Base-by-base conservation (phyloP, 2,797 vertebrate genomes). In the Cossypha dichroa region DNA sequence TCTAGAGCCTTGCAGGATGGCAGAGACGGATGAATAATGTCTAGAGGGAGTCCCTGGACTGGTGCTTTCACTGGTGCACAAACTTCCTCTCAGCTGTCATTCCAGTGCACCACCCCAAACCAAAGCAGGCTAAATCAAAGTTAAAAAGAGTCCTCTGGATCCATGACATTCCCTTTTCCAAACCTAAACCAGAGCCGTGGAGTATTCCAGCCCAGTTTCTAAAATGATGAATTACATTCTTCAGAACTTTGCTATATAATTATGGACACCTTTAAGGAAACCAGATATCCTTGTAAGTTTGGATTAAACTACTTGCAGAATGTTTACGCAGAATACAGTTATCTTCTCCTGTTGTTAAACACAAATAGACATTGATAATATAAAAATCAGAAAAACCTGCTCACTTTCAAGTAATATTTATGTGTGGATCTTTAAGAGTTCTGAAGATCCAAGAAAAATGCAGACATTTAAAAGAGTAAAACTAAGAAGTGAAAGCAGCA, bases 221-320 rank as follows among this genome's bases (percentile, higher is more conserved):
- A 72, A 90, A 83, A 93, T 62, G 41, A 85, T 72, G 64, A 48
- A 90, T 84, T 81, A 48, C n/a, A 26, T 85, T 87, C 60, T 87
- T 85, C 81, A 89, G 64, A 85, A n/a, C 60, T 80, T 85, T 91
- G 46, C 68, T 40, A 5, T 45, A 8, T 93, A 84, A 83, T 87
- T 93, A 88, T 6, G 26, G 54, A 78, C 56, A 85, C 62, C 68
- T 91, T 88, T 72, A 75, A 60, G 78, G 94, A 80, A 88, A 93
- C 60, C 29, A 92, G 84, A 92, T 88, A 84, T 58, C 58, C 76
- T 63, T 88, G 66, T 56, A 92, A 70, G 11, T 75, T 75, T 84
- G 69, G 62, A 75, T 84, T 87, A 60, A 88, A 75, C 36, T 84
- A 21, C 82, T 81, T 83, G 38, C 26, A 91, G 75, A 64, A 55